A percentile compares a stretch with the other conserved stretches of the same genome.
Evolutionary conservation across 1,140 invertebrate species (phyloP).

Genomic region (Mercenaria mercenaria): DNA sequence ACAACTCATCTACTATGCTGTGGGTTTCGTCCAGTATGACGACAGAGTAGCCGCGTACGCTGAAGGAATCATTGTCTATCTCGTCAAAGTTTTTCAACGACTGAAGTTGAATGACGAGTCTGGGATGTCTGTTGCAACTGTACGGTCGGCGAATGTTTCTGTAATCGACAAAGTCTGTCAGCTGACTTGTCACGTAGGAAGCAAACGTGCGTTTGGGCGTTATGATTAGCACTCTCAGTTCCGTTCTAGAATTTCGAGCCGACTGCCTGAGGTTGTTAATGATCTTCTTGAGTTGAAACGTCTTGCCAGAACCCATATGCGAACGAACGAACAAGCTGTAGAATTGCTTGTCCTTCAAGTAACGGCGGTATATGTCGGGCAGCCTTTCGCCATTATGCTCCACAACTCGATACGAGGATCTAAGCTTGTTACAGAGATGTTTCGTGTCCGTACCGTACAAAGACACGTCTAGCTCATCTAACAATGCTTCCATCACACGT

Average conservation of each 20-base stretch:
- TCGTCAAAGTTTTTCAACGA: slow-evolving; percentile 2
- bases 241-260: not conserved
- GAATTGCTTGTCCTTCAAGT: not conserved
- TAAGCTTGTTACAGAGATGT: not conserved
- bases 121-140: not conserved
- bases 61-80: not conserved
- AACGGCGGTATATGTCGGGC: not conserved
- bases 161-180: slow-evolving; percentile 9
- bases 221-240: not conserved
- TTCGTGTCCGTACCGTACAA: not conserved
- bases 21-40: slow-evolving; percentile 9
- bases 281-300: not conserved
- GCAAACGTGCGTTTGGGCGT: slow-evolving; percentile 7
- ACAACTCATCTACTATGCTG: slow-evolving; percentile 7
- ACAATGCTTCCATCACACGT: not conserved
- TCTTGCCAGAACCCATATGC: slow-evolving; percentile 4
- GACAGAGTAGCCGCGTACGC: not conserved
- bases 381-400: not conserved
- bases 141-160: not conserved
- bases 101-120: slow-evolving; percentile 25
- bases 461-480: not conserved
- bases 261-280: not conserved
- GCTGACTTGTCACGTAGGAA: not conserved
- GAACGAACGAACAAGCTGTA: not conserved
- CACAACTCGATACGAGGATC: not conserved